phyloP scores from a whole-genome alignment of 2,113 vertebrate genomes.

The Psittacus erithacus region DNA sequence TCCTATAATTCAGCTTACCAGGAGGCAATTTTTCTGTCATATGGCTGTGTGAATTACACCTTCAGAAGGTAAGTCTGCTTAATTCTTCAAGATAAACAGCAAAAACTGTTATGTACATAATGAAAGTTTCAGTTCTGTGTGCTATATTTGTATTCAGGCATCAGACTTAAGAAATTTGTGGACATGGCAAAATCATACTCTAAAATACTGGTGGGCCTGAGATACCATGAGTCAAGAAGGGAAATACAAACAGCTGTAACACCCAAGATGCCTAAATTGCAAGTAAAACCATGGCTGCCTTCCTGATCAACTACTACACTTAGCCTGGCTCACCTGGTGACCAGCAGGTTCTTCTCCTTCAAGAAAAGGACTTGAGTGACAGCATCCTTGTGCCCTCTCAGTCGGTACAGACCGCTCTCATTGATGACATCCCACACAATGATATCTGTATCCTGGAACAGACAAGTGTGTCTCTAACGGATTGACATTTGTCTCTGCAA shows the following conservation, averaged over 20 bases:
- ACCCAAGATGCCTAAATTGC: not conserved
- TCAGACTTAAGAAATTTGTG: not conserved
- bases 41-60: not conserved
- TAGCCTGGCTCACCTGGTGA: constrained; percentile 83
- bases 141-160: not conserved
- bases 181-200: not conserved
- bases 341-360: constrained; percentile 88
- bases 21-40: not conserved
- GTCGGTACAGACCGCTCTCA: constrained; percentile 92
- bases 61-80: not conserved
- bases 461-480: not conserved
- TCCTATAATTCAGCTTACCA: not conserved
- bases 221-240: not conserved
- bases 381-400: constrained; percentile 92
- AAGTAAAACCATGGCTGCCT: not conserved
- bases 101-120: not conserved
- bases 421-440: constrained; percentile 98
- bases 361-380: constrained; percentile 89
- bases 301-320: not conserved
- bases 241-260: not conserved
- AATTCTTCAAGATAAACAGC: not conserved
- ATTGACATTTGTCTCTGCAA: not conserved
- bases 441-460: constrained; percentile 91
- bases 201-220: not conserved
- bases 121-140: not conserved